Evolutionary conservation across 2,113 vertebrate genomes (phyloP).

Genomic region (Mesembrinibis cayennensis): DNA sequence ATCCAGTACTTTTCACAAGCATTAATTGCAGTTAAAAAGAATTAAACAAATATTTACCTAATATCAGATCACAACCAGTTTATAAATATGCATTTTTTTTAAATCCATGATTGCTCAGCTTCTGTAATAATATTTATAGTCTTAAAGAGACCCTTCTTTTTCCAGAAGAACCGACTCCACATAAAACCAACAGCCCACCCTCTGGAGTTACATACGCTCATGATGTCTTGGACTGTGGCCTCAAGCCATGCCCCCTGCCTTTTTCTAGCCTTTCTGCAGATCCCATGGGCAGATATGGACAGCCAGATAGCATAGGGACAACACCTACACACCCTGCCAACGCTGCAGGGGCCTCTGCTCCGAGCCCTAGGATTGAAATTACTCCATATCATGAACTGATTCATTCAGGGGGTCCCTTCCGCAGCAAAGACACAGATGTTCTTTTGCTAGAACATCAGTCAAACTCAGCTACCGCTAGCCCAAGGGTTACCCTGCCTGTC

Average conservation of each 20-base stretch:
- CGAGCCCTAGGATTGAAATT: constrained; percentile 96
- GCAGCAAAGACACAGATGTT: constrained; percentile 82
- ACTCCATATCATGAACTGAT: constrained; percentile 96
- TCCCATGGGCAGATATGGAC: constrained; percentile 82
- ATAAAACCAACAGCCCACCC: constrained; percentile 86
- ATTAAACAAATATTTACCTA: constrained; percentile 1
- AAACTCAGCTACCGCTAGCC: constrained; percentile 79
- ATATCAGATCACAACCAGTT: constrained; percentile 27
- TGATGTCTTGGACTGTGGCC: constrained; percentile 85
- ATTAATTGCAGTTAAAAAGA: not conserved
- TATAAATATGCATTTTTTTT: constrained; percentile 52
- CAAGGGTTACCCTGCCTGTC: constrained; percentile 91
- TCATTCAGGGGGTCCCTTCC: constrained; percentile 80
- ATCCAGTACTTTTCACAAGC: not conserved
- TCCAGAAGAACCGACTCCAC: constrained; percentile 92
- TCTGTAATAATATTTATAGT: constrained; percentile 73
- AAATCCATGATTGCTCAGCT: constrained; percentile 68
- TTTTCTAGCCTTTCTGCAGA: constrained; percentile 78
- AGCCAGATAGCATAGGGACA: constrained; percentile 85
- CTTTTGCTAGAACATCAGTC: constrained; percentile 82
- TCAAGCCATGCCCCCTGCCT: constrained; percentile 84
- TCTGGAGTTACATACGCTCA: constrained; percentile 84
- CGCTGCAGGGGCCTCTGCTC: constrained; percentile 80
- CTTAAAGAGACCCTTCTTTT: constrained; percentile 86
- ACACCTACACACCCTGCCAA: constrained; percentile 80